These are phyloP conservation scores for Ceratosolen solmsi DNA, from an alignment of 1,140 invertebrate genomes.

Conservation along the genomic window DNA sequence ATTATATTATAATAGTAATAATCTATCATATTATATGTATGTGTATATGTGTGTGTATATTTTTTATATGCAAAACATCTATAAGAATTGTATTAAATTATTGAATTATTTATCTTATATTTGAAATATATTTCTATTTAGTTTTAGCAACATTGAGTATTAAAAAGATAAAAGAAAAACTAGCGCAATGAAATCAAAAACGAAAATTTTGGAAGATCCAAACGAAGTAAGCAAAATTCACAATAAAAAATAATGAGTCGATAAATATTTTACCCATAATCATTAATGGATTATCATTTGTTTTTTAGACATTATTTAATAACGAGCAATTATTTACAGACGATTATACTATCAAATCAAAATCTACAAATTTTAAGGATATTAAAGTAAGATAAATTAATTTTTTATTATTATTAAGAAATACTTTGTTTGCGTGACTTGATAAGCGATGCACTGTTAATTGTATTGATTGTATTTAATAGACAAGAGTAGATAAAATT, in stretches of 20 bases:
- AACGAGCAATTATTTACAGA: constrained; percentile 43
- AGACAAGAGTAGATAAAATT: constrained; percentile 85
- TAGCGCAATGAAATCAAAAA: constrained; percentile 31
- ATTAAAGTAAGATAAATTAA: constrained; percentile 57
- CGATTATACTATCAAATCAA: constrained; percentile 31
- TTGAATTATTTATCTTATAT: no score
- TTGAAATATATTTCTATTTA: no score
- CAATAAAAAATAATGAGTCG: background rate
- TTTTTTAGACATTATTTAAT: constrained; percentile 38
- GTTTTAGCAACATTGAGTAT: constrained; percentile 52
- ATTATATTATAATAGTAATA: no score
- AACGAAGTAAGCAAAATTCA: constrained; percentile 23
- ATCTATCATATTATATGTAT: no score
- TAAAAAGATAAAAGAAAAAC: constrained; percentile 20
- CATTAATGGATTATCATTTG: background rate
- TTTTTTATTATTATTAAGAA: constrained; percentile 29
- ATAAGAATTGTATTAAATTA: no score
- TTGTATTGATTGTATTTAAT: constrained; percentile 38
- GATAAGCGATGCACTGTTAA: background rate
- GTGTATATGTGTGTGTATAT: no score
- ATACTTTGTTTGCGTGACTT: no score
- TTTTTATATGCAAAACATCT: no score
- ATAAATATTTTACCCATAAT: background rate
- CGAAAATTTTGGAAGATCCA: constrained; percentile 23
- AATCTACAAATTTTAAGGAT: constrained; percentile 56